Conservation (phyloP, 2,113 vertebrate genomes). For the Beaufortia kweichowensis region DNA sequence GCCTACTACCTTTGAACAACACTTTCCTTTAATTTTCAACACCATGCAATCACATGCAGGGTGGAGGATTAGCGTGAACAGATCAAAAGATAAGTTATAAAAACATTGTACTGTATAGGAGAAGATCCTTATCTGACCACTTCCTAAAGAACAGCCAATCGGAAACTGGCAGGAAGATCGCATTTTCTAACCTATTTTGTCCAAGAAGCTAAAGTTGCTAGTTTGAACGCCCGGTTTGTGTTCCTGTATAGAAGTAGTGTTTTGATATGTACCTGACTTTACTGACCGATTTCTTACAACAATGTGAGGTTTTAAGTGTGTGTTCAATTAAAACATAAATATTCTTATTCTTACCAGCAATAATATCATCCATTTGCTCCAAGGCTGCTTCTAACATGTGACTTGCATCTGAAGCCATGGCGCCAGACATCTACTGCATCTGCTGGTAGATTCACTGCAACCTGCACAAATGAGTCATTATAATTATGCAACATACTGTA, state of each 20-base stretch:
- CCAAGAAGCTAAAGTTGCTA: background rate
- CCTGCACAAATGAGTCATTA: constrained; percentile 34
- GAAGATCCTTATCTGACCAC: constrained; percentile 24
- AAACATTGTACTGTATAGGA: constrained; percentile 22
- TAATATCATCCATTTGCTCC: constrained; percentile 97
- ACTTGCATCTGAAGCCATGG: constrained; percentile 92
- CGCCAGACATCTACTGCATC: constrained; percentile 58
- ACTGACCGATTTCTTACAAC: background rate
- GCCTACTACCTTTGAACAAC: background rate
- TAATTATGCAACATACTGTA: background rate
- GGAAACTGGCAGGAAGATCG: background rate
- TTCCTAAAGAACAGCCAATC: background rate
- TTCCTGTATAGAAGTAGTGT: background rate
- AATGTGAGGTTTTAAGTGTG: background rate
- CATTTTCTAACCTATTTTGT: background rate
- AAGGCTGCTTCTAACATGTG: constrained; percentile 92
- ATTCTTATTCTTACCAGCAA: constrained; percentile 82
- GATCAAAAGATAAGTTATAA: constrained; percentile 26
- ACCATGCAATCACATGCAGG: background rate
- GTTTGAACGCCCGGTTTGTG: background rate
- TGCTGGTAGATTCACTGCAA: constrained; percentile 37
- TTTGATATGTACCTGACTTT: background rate
- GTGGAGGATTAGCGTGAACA: background rate
- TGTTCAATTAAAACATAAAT: background rate
- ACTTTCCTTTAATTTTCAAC: background rate